phyloP scores from a whole-genome alignment of 2,113 vertebrate species.

The Menura novaehollandiae region DNA sequence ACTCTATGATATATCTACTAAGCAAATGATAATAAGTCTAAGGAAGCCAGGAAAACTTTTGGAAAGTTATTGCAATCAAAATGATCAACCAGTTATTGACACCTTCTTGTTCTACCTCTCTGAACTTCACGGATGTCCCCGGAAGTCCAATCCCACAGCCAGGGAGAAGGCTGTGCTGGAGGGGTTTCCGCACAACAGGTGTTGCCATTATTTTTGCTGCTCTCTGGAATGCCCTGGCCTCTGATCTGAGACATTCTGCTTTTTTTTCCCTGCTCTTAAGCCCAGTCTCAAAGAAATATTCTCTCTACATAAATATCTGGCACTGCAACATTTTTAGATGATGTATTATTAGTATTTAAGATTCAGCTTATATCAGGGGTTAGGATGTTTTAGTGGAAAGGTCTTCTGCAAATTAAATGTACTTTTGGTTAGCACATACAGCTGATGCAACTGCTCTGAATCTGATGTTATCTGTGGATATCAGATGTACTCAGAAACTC shows the following conservation, averaged over 20 bases:
- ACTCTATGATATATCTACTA: neutral
- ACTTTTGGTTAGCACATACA: neutral
- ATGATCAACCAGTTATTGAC: neutral
- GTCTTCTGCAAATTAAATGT: neutral
- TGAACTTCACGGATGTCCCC: neutral
- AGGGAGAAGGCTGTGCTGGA: neutral
- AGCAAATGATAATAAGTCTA: neutral
- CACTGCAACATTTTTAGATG: neutral
- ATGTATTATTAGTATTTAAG: neutral
- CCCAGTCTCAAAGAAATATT: neutral
- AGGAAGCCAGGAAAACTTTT: neutral
- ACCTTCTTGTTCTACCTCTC: neutral
- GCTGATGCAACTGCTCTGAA: neutral
- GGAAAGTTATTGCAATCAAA: neutral
- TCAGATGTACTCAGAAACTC: neutral
- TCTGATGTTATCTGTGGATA: neutral
- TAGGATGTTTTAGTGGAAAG: neutral
- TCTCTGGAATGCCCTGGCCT: neutral
- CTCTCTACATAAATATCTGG: neutral
- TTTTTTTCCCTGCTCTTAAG: neutral
- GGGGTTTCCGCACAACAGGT: neutral
- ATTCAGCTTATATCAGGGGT: neutral
- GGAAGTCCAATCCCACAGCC: accelerated
- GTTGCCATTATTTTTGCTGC: neutral
- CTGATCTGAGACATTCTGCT: neutral